These are phyloP conservation scores for Microtus richardsoni DNA, from an alignment of 2,113 vertebrate species.

Conservation along the genomic window DNA sequence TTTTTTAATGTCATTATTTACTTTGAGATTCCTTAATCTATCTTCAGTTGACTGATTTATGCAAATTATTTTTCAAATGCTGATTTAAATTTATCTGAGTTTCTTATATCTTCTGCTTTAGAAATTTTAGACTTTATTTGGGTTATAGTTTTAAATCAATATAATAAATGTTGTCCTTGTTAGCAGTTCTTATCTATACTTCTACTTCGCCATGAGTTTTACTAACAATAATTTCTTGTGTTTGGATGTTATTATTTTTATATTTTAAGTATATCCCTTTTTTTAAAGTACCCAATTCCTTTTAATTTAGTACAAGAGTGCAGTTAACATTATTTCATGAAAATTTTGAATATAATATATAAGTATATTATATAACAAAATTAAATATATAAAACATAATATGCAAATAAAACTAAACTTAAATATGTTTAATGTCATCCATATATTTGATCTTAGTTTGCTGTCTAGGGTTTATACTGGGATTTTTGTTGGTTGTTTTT, in stretches of 20 bases:
- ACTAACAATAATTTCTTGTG: not conserved
- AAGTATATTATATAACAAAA: no score
- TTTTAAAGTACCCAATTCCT: not conserved
- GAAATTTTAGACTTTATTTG: not conserved
- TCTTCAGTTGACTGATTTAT: not conserved
- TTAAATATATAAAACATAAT: no score
- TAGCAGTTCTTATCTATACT: slow-evolving; percentile 11
- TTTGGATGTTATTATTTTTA: not conserved
- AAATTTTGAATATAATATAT: slow-evolving; percentile 14
- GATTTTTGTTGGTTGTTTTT: not conserved
- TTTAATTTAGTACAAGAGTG: not conserved
- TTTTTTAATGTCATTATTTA: slow-evolving; percentile 13
- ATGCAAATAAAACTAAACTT: no score
- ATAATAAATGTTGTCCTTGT: not conserved
- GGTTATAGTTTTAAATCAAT: not conserved
- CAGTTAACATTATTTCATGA: not conserved
- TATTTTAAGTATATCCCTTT: not conserved
- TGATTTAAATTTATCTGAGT: not conserved
- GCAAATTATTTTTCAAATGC: not conserved
- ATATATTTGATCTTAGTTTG: slow-evolving; percentile 2
- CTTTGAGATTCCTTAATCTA: not conserved
- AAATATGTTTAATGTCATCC: not conserved
- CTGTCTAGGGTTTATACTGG: not conserved
- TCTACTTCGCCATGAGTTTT: not conserved
- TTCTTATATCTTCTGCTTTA: slow-evolving; percentile 10